Evolutionary conservation across 2,797 vertebrate genomes (phyloP), one percentile per base, ranked within the genome.

Genomic region (Octomys mimax): DNA sequence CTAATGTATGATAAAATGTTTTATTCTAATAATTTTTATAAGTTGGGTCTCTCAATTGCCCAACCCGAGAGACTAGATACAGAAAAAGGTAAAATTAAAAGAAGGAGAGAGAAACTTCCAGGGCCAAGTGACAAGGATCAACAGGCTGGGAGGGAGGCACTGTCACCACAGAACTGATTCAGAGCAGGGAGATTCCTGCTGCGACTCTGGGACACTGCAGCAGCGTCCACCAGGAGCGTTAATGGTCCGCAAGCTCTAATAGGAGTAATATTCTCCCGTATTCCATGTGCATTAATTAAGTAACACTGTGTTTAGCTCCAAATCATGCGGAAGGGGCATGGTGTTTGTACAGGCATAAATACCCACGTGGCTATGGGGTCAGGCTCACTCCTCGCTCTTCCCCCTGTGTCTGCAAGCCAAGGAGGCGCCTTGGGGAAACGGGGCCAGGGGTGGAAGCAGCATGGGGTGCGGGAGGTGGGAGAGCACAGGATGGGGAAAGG

Each of bases 291-390:
- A 98, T 99, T 99, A 99, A 99, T 99, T 99, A 99, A 99, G 99
- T 98, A 98, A 99, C 99, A 99, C 98, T 98, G 98, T 99, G 99
- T 99, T 99, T 99, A 99, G 99, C 99, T 99, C 99, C 99, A 99
- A 99, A 99, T 99, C 99, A 99, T 98, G 99, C 98, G 97, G 99
- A 99, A 99, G 99, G 98, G 97, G 87, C 98, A 98, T 98, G 98
- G 98, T 98, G 98, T 98, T 99, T 99, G 98, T 97, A 98, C 98
- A 98, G 98, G 98, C 98, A 98, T 98, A 99, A 99, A 99, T 99
- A 99, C 99, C 98, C 98, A 97, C 98, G 98, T 98, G 98, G 98
- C 99, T 99, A 99, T 98, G 97, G 98, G 95, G 97, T 97, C 98
- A 90, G 91, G 93, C 91, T 36, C 13, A 79, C 93, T 91, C 54